Evolutionary conservation across 2,113 vertebrate species (phyloP), one percentile per base, ranked within the genome.

Genomic region (Colistium nudipinnis): DNA sequence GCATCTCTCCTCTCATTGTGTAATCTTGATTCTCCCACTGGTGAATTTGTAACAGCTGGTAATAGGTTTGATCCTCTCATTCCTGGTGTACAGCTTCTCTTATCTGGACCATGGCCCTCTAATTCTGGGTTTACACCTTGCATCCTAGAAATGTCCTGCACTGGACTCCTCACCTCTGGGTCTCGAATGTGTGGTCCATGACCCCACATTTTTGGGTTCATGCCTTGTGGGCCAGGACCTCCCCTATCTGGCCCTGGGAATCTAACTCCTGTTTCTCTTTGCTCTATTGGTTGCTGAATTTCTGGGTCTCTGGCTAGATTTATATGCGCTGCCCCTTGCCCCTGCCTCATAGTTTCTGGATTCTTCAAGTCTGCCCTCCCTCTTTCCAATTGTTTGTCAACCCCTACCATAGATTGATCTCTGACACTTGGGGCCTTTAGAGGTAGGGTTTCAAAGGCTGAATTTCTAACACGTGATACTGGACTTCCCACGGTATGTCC

Each of bases 301-400:
- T 53, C 31, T 52, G 27, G 25, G 14, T 17, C 3, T 41, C 7
- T 41, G 27, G 35, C 8, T 57, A 10, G 30, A 39, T 22, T 16
- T 60, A 38, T 61, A 72, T 55, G 9, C 28, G 27, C 62, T 45
- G 6, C 49, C 20, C 8, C 54, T 30, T 73, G 74, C 51, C 49
- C 8, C 8, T 24, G 20, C 22, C n/a, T n/a, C n/a, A n/a, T n/a
- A n/a, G 24, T 61, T 51, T 69, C 20, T 49, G 17, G 28, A 60
- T 66, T 6, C 6, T 44, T 63, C 22, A 56, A 48, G 12, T 8
- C 24, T 25, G 54, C 20, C 39, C 9, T 14, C 33, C 30, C 57
- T 36, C 12, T 9, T 48, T 70, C n/a, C 20, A 41, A 56, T 7
- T 35, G 44, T 62, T 70, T 38, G 9, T 48, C 16, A 59, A 11